These are phyloP conservation scores for Ichneumoninae sp. DNA, from an alignment of 2,888 invertebrate species.

Conservation along the genomic window DNA sequence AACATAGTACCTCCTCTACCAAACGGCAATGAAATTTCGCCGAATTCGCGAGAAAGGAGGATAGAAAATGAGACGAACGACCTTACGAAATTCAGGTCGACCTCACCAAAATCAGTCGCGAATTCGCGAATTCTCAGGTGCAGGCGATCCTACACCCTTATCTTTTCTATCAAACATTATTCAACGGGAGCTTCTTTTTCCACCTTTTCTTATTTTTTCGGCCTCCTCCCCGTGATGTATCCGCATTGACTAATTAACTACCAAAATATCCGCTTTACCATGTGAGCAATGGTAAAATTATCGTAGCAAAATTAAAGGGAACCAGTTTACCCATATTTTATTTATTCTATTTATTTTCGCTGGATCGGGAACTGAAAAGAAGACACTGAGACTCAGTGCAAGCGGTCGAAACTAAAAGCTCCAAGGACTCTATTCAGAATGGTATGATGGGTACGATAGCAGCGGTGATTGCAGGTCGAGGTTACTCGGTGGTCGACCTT, in stretches of 20 bases:
- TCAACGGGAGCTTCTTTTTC: neutral
- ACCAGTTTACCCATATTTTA: no score
- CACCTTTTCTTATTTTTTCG: neutral
- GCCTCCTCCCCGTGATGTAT: neutral
- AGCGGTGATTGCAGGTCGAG: slow-evolving; percentile 47
- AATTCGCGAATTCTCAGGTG: slow-evolving; percentile 61
- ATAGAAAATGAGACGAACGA: slow-evolving; percentile 31
- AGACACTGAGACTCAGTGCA: no score
- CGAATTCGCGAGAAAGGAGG: slow-evolving; percentile 47
- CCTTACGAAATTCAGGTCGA: slow-evolving; percentile 53
- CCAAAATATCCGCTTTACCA: neutral
- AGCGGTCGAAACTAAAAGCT: no score
- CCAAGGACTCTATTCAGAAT: no score
- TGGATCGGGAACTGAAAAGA: no score
- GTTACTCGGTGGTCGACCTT: slow-evolving; percentile 56
- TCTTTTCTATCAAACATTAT: slow-evolving; percentile 47
- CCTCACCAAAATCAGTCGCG: slow-evolving; percentile 34
- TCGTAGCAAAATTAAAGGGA: no score
- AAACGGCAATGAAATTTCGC: slow-evolving; percentile 63
- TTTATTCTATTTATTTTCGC: no score
- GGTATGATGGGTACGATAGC: slow-evolving; percentile 15
- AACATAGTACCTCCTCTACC: slow-evolving; percentile 53
- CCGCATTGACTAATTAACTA: neutral
- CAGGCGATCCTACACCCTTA: slow-evolving; percentile 32
- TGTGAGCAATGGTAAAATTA: no score